Evolutionary conservation across 2,113 vertebrate genomes (phyloP).

Genomic region (Leptobrachium leishanense): DNA sequence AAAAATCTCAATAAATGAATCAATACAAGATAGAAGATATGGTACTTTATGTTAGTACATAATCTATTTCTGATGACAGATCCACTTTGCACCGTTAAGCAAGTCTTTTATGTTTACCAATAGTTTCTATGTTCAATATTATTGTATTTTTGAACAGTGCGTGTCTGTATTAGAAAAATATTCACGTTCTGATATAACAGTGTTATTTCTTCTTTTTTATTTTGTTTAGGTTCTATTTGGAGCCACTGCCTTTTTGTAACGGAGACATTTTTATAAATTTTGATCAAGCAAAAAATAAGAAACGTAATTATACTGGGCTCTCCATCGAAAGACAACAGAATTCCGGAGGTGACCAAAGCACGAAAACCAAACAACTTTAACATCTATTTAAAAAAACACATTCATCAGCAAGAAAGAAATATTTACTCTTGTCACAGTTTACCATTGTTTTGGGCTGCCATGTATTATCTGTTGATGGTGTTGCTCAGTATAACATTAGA

Average conservation of each 20-base stretch:
- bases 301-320: not conserved
- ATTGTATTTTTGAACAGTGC: too few species aligned
- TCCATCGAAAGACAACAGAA: constrained; percentile 15
- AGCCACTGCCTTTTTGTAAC: constrained; percentile 35
- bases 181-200: too few species aligned
- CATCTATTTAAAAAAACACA: constrained; percentile 6
- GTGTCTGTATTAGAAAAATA: too few species aligned
- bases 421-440: constrained; percentile 25
- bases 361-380: constrained; percentile 21
- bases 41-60: too few species aligned
- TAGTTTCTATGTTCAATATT: too few species aligned
- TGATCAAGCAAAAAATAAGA: constrained; percentile 25
- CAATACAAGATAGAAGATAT: too few species aligned
- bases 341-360: constrained; percentile 10
- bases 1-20: too few species aligned
- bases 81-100: too few species aligned
- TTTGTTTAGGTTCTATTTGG: constrained; percentile 35
- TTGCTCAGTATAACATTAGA: constrained; percentile 54
- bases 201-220: constrained; percentile 1
- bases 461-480: constrained; percentile 50
- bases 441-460: constrained; percentile 26
- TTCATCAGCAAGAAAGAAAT: constrained; percentile 25
- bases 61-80: too few species aligned
- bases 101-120: too few species aligned
- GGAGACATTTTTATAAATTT: constrained; percentile 43